Conservation (phyloP, 2,888 invertebrate species). For the Caenorhabditis doughertyi region DNA sequence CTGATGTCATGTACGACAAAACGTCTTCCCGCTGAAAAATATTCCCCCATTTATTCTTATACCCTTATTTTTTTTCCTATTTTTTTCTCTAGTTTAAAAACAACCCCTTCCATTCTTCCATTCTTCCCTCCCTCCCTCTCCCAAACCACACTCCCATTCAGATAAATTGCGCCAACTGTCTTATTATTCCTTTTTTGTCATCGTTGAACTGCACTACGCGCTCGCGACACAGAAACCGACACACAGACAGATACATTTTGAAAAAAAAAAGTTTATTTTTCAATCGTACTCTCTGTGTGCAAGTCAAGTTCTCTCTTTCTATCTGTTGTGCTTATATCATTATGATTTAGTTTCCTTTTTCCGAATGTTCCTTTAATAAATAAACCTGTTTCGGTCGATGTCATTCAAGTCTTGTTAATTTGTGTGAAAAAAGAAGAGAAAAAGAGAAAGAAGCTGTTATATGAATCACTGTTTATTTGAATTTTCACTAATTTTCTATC, state of each 20-base stretch:
- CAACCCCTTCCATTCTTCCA: too few species aligned
- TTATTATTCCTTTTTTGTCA: neutral
- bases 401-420: constrained; percentile 3
- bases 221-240: neutral
- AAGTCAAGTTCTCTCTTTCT: neutral
- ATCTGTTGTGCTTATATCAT: constrained; percentile 16
- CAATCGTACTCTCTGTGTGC: neutral
- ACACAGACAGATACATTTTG: neutral
- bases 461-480: constrained; percentile 11
- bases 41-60: neutral
- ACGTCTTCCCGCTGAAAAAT: constrained; percentile 36
- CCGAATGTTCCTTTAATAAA: constrained; percentile 58
- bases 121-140: neutral
- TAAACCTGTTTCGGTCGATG: constrained; percentile 53
- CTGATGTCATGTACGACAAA: constrained; percentile 45
- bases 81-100: neutral
- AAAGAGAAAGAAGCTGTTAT: constrained; percentile 15
- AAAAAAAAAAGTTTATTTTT: neutral
- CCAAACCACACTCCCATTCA: too few species aligned
- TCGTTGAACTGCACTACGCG: neutral
- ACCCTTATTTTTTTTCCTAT: neutral
- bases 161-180: neutral
- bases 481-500: neutral
- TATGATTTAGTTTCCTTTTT: constrained; percentile 15
- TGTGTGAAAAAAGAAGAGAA: neutral